Evolutionary conservation across 2,113 vertebrate genomes (phyloP).

Genomic region (Paramisgurnus dabryanus): DNA sequence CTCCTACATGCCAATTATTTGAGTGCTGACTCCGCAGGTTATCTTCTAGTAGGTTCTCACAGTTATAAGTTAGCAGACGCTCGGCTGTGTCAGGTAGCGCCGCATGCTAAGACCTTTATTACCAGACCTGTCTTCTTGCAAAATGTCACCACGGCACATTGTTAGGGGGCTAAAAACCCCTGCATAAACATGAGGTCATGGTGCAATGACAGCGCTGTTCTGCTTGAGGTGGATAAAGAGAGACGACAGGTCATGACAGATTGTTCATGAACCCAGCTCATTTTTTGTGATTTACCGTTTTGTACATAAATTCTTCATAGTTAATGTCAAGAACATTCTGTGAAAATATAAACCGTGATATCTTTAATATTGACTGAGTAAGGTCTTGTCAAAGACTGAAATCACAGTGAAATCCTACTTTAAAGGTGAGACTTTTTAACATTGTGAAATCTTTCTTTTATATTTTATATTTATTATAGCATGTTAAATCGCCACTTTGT

Average conservation of each 20-base stretch:
- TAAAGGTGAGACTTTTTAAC: no score
- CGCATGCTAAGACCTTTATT: conserved; percentile 50
- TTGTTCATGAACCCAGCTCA: not conserved
- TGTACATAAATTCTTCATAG: no score
- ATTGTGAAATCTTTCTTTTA: no score
- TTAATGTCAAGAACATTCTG: no score
- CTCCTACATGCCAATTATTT: conserved; percentile 46
- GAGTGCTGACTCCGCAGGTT: conserved; percentile 62
- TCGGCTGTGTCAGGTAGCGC: conserved; percentile 40
- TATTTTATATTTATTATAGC: no score
- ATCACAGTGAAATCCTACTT: no score
- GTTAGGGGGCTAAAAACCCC: conserved; percentile 42
- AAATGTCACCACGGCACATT: conserved; percentile 50
- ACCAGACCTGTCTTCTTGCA: conserved; percentile 38
- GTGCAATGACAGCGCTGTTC: conserved; percentile 42
- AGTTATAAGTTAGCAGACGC: conserved; percentile 41
- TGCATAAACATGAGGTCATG: conserved; percentile 56
- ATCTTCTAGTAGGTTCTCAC: conserved; percentile 33
- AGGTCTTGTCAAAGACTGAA: no score
- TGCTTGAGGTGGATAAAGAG: conserved; percentile 13
- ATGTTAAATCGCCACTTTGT: no score
- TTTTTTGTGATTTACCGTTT: no score
- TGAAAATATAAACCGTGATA: no score
- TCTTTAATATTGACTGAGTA: no score
- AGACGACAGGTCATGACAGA: conserved; percentile 19